A percentile compares a stretch with the other conserved stretches of the same genome.
These are phyloP conservation scores for Xestia xanthographa DNA, from an alignment of 2,888 invertebrate genomes.

Conservation along the genomic window DNA sequence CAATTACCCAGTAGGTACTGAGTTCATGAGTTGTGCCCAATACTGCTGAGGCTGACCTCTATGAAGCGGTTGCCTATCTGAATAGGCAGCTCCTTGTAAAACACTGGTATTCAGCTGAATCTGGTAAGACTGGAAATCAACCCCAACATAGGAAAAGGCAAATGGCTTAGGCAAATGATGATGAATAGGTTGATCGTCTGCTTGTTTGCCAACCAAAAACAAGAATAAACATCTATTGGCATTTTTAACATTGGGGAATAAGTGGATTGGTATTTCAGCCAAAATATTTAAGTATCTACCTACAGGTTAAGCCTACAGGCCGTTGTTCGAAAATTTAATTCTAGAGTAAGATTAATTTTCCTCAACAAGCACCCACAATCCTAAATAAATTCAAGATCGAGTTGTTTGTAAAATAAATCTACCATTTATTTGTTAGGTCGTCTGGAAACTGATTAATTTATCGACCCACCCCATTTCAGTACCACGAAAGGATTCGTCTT, in stretches of 20 bases:
- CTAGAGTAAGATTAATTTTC: conserved; percentile 12
- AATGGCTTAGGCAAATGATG: not conserved
- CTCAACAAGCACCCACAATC: conserved; percentile 1
- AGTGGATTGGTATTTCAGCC: not conserved
- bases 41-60: no score
- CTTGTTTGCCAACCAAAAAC: not conserved
- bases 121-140: no score
- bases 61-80: no score
- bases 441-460: conserved; percentile 27
- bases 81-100: no score
- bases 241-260: not conserved
- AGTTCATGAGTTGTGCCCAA: no score
- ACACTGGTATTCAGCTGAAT: no score
- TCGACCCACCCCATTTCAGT: not conserved
- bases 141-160: not conserved
- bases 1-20: no score
- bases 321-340: conserved; percentile 21
- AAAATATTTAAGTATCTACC: not conserved
- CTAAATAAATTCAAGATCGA: not conserved
- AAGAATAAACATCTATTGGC: not conserved
- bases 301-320: not conserved
- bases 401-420: conserved; percentile 20
- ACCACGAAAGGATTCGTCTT: not conserved
- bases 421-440: conserved; percentile 11
- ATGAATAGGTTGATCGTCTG: not conserved